These are phyloP conservation scores for Rhabdomys dilectus DNA, from an alignment of 2,113 vertebrate genomes.

Conservation along the genomic window DNA sequence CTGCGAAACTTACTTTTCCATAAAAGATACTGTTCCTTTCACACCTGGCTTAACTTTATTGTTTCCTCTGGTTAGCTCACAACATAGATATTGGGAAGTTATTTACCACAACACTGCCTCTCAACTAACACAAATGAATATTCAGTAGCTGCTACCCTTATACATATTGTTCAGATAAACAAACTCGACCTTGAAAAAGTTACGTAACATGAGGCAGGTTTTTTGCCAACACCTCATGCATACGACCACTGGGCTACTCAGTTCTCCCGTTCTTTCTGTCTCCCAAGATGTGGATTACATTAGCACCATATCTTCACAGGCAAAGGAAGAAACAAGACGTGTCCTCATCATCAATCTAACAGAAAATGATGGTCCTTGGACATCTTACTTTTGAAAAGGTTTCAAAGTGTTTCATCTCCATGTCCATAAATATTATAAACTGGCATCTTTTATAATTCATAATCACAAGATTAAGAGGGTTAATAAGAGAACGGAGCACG, in stretches of 20 bases:
- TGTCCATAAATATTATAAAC: background rate
- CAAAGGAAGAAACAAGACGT: background rate
- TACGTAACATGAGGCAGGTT: background rate
- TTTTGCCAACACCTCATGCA: background rate
- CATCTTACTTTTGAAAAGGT: background rate
- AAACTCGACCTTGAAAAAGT: slow-evolving; percentile 2
- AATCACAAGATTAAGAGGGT: background rate
- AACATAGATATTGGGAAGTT: background rate
- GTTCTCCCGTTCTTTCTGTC: background rate
- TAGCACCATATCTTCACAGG: background rate
- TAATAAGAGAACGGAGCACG: background rate
- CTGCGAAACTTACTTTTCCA: background rate
- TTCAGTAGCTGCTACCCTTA: background rate
- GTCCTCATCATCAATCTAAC: background rate
- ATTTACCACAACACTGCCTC: background rate
- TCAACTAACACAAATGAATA: background rate
- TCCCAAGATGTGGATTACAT: background rate
- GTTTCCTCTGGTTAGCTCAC: slow-evolving; percentile 10
- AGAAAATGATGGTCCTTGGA: background rate
- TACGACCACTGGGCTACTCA: background rate
- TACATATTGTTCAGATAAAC: background rate
- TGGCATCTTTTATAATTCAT: slow-evolving; percentile 21
- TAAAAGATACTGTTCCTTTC: background rate
- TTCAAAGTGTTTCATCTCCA: background rate
- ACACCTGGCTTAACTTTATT: background rate